Percentiles rank a stretch among this genome's conserved stretches.
Evolutionary conservation across 2,113 vertebrate genomes (phyloP).

Genomic region (Chaenocephalus aceratus): DNA sequence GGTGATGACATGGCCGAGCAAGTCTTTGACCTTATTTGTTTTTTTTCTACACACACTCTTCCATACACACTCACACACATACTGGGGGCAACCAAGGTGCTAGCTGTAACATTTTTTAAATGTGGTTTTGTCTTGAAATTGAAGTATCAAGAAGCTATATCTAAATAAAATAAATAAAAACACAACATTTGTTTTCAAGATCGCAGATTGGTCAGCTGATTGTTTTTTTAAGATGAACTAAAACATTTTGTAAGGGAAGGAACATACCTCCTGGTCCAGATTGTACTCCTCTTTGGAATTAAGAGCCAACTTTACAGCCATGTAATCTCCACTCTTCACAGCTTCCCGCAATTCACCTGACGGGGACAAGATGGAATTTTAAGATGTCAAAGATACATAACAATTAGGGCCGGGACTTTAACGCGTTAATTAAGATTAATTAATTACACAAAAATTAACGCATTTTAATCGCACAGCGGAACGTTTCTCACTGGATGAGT

Average conservation of each 20-base stretch:
- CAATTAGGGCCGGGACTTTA: no score
- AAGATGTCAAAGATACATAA: no score
- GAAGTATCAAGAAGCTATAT: not conserved
- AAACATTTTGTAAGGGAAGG: not conserved
- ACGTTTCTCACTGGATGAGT: no score
- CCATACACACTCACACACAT: not conserved
- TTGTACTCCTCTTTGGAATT: slow-evolving; percentile 95
- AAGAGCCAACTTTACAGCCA: slow-evolving; percentile 94
- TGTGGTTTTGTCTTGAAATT: slow-evolving; percentile 17
- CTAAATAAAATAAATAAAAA: not conserved
- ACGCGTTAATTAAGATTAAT: no score
- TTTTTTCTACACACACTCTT: slow-evolving; percentile 14
- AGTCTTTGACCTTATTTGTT: not conserved
- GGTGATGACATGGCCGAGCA: no score
- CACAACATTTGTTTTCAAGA: no score
- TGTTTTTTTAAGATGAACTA: not conserved
- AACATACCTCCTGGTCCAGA: slow-evolving; percentile 94
- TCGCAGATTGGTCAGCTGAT: no score
- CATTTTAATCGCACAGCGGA: no score
- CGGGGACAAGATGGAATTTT: not conserved
- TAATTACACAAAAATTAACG: no score
- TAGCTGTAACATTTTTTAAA: slow-evolving; percentile 13
- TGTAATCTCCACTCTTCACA: slow-evolving; percentile 95
- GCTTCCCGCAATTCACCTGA: slow-evolving; percentile 93
- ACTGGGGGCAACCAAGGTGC: slow-evolving; percentile 77